Conservation (phyloP, 2,888 invertebrate species). For the Sacculina carcini region DNA sequence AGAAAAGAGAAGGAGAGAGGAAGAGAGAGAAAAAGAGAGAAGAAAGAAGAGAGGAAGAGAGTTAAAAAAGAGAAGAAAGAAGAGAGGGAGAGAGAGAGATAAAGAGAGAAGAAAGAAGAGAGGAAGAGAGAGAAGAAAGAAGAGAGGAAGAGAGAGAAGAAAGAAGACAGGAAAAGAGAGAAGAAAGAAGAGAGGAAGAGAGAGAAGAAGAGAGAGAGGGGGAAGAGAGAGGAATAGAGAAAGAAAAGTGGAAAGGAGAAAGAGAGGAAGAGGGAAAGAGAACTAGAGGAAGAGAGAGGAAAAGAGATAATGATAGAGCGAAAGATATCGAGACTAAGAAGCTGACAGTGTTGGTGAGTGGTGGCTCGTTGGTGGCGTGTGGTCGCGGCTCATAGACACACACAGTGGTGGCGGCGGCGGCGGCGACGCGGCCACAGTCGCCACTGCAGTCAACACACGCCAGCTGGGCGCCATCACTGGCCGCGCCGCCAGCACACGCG, state of each 20-base stretch:
- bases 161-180: neutral
- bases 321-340: too few species aligned
- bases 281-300: too few species aligned
- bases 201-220: neutral
- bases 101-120: neutral
- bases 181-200: neutral
- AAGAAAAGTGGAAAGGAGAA: too few species aligned
- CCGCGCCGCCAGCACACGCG: conserved; percentile 82
- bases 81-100: too few species aligned
- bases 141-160: neutral
- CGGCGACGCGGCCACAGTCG: conserved; percentile 96
- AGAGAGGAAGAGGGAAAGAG: too few species aligned
- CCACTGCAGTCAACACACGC: conserved; percentile 90
- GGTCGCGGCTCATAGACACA: conserved; percentile 95
- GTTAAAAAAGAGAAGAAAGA: too few species aligned
- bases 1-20: neutral
- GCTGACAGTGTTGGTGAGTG: too few species aligned
- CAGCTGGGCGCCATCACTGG: conserved; percentile 82
- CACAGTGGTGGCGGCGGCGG: conserved; percentile 83
- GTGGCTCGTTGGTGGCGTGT: too few species aligned
- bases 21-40: neutral
- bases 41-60: neutral
- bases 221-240: neutral
- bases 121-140: neutral
- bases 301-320: too few species aligned